phyloP scores from a whole-genome alignment of 2,888 invertebrate genomes.

The Protophormia terraenovae region DNA sequence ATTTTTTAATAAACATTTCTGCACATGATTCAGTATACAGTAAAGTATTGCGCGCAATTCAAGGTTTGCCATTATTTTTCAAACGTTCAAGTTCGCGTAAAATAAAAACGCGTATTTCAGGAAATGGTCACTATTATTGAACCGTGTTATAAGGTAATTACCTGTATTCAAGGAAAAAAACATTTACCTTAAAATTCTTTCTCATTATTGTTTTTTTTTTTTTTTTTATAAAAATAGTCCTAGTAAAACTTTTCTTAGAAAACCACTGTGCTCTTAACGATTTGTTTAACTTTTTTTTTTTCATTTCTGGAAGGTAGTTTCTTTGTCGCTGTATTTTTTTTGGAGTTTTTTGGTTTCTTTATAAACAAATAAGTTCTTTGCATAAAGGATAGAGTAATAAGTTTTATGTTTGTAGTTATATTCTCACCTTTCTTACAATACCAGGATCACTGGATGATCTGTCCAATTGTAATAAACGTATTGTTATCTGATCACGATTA shows the following conservation, averaged over 20 bases:
- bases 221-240: no score
- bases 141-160: no score
- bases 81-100: no score
- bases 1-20: no score
- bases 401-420: conserved; percentile 29
- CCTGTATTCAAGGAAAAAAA: no score
- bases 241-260: background rate
- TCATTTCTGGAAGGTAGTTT: background rate
- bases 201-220: no score
- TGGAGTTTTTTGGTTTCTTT: background rate
- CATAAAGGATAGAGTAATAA: background rate
- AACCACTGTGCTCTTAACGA: conserved; percentile 1
- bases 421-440: conserved; percentile 76
- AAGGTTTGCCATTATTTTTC: no score
- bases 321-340: background rate
- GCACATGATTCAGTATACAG: no score
- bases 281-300: background rate
- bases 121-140: no score
- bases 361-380: conserved; percentile 6
- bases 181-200: no score
- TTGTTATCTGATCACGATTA: conserved; percentile 75
- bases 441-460: conserved; percentile 76
- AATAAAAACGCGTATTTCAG: no score
- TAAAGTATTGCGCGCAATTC: no score
- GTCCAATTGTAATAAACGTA: conserved; percentile 77